Evolutionary conservation across 2,797 vertebrate genomes (phyloP).

Genomic region (Momotus momota): DNA sequence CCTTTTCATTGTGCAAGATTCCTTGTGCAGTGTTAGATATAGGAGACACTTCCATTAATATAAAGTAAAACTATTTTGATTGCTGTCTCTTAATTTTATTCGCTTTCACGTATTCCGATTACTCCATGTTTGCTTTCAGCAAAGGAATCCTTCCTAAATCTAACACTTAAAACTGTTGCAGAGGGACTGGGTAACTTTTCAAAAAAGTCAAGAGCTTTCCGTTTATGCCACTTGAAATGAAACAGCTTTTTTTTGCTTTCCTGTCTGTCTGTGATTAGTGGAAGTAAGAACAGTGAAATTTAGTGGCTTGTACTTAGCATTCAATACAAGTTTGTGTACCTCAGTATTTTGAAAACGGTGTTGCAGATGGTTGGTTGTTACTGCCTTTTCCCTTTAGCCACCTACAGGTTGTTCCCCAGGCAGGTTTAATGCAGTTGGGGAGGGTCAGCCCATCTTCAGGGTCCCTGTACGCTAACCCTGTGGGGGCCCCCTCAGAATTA

Average conservation of each 20-base stretch:
- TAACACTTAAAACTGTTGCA: conserved; percentile 81
- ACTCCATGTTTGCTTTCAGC: conserved; percentile 72
- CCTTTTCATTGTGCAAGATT: conserved; percentile 83
- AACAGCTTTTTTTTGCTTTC: conserved; percentile 66
- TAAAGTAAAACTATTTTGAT: conserved; percentile 41
- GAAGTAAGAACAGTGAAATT: conserved; percentile 12
- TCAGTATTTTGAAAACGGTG: conserved; percentile 14
- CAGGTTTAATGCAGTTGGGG: neutral
- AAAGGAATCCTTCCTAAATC: conserved; percentile 86
- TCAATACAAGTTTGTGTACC: neutral
- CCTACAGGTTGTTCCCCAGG: neutral
- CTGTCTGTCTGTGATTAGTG: conserved; percentile 11
- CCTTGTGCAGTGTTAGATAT: conserved; percentile 87
- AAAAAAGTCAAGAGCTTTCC: conserved; percentile 29
- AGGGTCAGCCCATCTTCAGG: neutral
- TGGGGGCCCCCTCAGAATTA: neutral
- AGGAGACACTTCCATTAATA: conserved; percentile 77
- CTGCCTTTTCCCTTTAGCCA: neutral
- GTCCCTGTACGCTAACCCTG: rapidly evolving
- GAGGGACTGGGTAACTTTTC: conserved; percentile 66
- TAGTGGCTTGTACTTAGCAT: neutral
- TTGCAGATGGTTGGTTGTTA: neutral
- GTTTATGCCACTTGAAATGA: conserved; percentile 50
- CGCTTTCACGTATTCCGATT: conserved; percentile 70
- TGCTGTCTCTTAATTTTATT: conserved; percentile 71